These are phyloP conservation scores for Ganaspis brasiliensis DNA, from an alignment of 2,888 invertebrate genomes.

Conservation along the genomic window DNA sequence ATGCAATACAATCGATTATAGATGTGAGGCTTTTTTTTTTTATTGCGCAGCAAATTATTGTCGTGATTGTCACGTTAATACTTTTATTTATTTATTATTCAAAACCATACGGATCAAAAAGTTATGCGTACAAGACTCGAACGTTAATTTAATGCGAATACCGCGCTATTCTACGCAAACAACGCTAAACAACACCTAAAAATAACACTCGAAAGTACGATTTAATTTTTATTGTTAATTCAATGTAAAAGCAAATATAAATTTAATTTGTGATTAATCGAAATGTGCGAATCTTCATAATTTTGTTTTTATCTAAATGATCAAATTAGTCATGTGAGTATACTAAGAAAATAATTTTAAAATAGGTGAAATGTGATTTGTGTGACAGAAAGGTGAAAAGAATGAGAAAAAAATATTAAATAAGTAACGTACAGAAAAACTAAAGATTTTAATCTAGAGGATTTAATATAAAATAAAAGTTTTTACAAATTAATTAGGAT, in stretches of 20 bases:
- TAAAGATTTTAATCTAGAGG: no score
- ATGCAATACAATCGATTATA: slow-evolving; percentile 31
- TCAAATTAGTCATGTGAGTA: no score
- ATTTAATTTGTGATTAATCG: not conserved
- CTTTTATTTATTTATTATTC: slow-evolving; percentile 40
- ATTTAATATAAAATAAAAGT: no score
- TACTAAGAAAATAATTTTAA: no score
- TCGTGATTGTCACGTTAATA: slow-evolving; percentile 26
- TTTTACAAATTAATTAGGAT: no score
- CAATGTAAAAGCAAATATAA: not conserved
- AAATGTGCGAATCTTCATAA: no score
- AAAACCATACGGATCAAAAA: slow-evolving; percentile 43
- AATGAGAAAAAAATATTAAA: no score
- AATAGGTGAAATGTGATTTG: no score
- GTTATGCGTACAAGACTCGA: slow-evolving; percentile 42
- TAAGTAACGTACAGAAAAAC: no score
- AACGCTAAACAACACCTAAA: slow-evolving; percentile 35
- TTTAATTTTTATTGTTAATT: not conserved
- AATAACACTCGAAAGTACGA: slow-evolving; percentile 23
- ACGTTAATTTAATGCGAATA: slow-evolving; percentile 40
- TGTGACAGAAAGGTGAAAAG: no score
- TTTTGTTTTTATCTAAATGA: no score
- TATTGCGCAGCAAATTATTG: slow-evolving; percentile 37
- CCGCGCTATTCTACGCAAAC: slow-evolving; percentile 37
- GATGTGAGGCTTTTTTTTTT: slow-evolving; percentile 1